These are phyloP conservation scores for Plutomurus gul DNA, from an alignment of 1,140 invertebrate species.

Conservation along the genomic window DNA sequence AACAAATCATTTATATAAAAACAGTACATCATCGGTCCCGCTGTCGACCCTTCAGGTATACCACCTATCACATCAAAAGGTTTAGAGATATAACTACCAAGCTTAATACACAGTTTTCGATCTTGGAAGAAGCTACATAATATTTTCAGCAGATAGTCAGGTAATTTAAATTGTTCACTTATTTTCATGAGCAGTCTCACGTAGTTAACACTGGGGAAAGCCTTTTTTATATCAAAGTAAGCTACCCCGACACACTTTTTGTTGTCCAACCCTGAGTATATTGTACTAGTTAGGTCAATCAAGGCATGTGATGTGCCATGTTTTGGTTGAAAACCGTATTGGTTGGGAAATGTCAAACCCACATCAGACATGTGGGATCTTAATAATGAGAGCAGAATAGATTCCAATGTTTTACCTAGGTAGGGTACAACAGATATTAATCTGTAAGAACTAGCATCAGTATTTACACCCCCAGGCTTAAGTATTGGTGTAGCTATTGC, in stretches of 20 bases:
- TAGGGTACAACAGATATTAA: background rate
- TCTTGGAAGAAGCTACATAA: background rate
- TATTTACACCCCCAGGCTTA: background rate
- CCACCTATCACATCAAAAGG: background rate
- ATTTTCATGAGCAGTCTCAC: background rate
- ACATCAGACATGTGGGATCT: background rate
- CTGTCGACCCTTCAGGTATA: background rate
- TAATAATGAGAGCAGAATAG: background rate
- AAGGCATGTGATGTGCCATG: background rate
- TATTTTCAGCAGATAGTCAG: background rate
- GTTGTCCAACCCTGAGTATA: background rate
- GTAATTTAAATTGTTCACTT: background rate
- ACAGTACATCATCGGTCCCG: background rate
- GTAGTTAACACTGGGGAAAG: background rate
- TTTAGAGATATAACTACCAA: background rate
- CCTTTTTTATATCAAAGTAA: background rate
- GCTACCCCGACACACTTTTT: background rate
- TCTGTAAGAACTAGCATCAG: background rate
- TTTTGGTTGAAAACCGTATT: background rate
- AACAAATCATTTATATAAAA: background rate
- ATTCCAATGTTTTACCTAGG: background rate
- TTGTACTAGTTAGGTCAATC: background rate
- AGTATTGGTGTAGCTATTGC: background rate
- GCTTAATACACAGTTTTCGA: background rate
- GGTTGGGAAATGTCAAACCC: background rate